Base-by-base conservation (phyloP, 2,888 invertebrate species). In the Zeuzera pyrina region DNA sequence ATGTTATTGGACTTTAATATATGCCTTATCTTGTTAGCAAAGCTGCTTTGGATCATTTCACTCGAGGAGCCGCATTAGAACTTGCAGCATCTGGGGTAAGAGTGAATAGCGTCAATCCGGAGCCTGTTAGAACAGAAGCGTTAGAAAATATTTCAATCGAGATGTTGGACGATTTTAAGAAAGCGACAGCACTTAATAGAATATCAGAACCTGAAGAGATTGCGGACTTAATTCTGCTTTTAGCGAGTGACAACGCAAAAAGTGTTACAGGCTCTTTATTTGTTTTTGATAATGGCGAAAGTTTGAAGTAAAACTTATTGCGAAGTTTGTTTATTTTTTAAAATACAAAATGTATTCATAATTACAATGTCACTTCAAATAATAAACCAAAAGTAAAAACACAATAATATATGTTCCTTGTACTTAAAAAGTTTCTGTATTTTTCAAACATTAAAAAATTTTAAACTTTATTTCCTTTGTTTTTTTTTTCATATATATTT, bases 91-190 rank as follows among this genome's bases (percentile, higher is more conserved):
- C 41, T 7, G 55, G 56, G 1, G 51, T 62, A 0, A 44, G 62
- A 37, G 61, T 62, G 3, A 61, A 62, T 16, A 37, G 37, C 0
- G 91, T 95, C 0, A 93, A 93, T 68, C 96, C 96, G 6, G 63
- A 62, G 1, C 55, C 59, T 0, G 57, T 60, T 0, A 33, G 21
- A 23, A 63, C 64, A 0, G 52, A 57, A 19, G 41, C 59, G 16
- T 10, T 51, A 2, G 42, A 47, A 7, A 52, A 49, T 11, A 21
- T 39, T 4, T 13, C 12, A 7, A 13, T 12, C 8, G 13, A 2
- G 13, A 3, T 25, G 2, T 25, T 25, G 8, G 25, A 25, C 8
- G 25, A 12, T 3, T 10, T 12, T 12, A 13, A 3, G 13, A 25
- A 25, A 11, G 25, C 8, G 12, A 25, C 25, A 25, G 11, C 25